phyloP scores from a whole-genome alignment of 2,888 invertebrate species.

The Scotopteryx bipunctaria region DNA sequence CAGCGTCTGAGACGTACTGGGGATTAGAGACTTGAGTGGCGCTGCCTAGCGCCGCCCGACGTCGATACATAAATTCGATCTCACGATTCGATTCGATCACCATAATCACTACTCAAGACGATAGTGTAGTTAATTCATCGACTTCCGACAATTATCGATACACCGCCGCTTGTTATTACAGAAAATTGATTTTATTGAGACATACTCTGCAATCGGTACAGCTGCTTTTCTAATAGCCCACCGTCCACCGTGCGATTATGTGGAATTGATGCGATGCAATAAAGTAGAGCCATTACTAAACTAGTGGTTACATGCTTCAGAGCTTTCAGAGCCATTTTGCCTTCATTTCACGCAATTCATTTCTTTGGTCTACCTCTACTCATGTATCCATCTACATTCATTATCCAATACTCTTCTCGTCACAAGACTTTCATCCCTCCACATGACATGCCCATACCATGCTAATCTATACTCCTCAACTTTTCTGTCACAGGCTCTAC shows the following conservation, averaged over 20 bases:
- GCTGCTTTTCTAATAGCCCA: conserved; percentile 48
- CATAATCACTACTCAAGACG: conserved; percentile 61
- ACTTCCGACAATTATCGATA: conserved; percentile 67
- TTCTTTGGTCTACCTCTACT: no score
- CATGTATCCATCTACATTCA: no score
- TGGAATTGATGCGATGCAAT: conserved; percentile 43
- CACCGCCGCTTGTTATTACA: conserved; percentile 56
- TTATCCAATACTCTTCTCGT: no score
- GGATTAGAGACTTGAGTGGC: conserved; percentile 33
- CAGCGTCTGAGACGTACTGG: conserved; percentile 6
- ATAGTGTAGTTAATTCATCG: conserved; percentile 59
- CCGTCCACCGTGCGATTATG: conserved; percentile 38
- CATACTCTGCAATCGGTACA: conserved; percentile 46
- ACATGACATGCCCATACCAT: no score
- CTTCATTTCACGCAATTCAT: no score
- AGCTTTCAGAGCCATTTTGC: conserved; percentile 30
- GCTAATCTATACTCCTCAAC: no score
- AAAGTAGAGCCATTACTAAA: conserved; percentile 40
- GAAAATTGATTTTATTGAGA: conserved; percentile 63
- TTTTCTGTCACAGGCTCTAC: no score
- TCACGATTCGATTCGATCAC: conserved; percentile 65
- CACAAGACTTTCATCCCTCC: no score
- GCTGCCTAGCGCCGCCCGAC: conserved; percentile 56
- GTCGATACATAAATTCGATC: conserved; percentile 73
- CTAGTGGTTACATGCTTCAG: conserved; percentile 33